Evolutionary conservation across 92 coral and sea anemone genomes (phyloP).

Genomic region (Actinostola sp.): DNA sequence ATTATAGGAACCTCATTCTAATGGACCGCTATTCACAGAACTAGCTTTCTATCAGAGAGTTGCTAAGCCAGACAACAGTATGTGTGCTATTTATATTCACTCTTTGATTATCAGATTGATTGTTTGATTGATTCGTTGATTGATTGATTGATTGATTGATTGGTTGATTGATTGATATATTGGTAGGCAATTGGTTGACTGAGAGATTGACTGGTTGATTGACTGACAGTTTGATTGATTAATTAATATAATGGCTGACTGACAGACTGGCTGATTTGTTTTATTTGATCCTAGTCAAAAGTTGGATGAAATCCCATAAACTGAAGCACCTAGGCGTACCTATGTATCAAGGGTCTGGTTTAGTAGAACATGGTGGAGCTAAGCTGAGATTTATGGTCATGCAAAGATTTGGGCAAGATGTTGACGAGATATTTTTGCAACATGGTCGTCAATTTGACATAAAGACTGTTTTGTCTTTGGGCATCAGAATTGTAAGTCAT

Average conservation of each 20-base stretch:
- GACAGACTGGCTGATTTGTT: neutral
- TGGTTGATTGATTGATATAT: too few species aligned
- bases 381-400: constrained; percentile 92
- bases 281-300: constrained; percentile 58
- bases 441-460: constrained; percentile 76
- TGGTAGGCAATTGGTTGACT: too few species aligned
- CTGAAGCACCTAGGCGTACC: constrained; percentile 95
- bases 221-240: too few species aligned
- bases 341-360: constrained; percentile 84
- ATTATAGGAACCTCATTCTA: constrained; percentile 88
- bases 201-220: too few species aligned
- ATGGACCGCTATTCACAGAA: constrained; percentile 97
- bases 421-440: constrained; percentile 72
- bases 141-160: too few species aligned
- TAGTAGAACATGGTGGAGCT: constrained; percentile 64
- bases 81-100: neutral
- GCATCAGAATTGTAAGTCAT: constrained; percentile 85
- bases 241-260: too few species aligned
- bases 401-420: constrained; percentile 93
- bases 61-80: constrained; percentile 87
- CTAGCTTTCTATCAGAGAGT: constrained; percentile 96
- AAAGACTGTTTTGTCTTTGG: constrained; percentile 78
- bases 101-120: neutral
- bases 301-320: constrained; percentile 81
- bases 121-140: neutral